These are phyloP conservation scores for Rhinoderma darwinii DNA, from an alignment of 2,113 vertebrate species.

Conservation along the genomic window DNA sequence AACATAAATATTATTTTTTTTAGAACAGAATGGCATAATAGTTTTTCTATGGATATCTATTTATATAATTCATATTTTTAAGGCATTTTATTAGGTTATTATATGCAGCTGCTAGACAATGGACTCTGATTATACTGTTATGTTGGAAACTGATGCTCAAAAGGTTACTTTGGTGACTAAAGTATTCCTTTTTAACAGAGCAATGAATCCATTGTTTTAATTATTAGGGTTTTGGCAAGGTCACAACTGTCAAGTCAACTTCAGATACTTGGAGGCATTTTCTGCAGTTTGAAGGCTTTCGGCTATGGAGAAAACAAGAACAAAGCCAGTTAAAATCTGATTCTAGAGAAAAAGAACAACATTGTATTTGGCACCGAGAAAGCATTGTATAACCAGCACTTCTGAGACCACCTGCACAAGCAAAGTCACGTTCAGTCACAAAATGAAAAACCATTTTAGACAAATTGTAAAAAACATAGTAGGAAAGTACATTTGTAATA, in stretches of 20 bases:
- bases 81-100: neutral
- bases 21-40: too few species aligned
- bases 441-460: neutral
- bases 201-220: slow-evolving; percentile 44
- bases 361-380: slow-evolving; percentile 10
- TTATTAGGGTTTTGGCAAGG: slow-evolving; percentile 18
- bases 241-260: slow-evolving; percentile 23
- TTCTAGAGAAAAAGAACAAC: slow-evolving; percentile 25
- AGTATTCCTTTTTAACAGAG: neutral
- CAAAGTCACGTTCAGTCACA: neutral
- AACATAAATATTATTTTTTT: too few species aligned
- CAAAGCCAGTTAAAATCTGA: slow-evolving; percentile 23
- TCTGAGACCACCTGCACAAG: slow-evolving; percentile 1
- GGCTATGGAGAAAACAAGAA: slow-evolving; percentile 37
- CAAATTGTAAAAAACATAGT: neutral
- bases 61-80: too few species aligned
- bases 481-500: neutral
- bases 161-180: neutral
- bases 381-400: neutral
- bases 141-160: neutral
- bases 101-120: neutral
- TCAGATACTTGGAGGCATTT: slow-evolving; percentile 18
- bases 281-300: slow-evolving; percentile 31
- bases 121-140: neutral
- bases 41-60: too few species aligned